Conservation (phyloP, 2,113 vertebrate species). For the Dipodomys merriami region DNA sequence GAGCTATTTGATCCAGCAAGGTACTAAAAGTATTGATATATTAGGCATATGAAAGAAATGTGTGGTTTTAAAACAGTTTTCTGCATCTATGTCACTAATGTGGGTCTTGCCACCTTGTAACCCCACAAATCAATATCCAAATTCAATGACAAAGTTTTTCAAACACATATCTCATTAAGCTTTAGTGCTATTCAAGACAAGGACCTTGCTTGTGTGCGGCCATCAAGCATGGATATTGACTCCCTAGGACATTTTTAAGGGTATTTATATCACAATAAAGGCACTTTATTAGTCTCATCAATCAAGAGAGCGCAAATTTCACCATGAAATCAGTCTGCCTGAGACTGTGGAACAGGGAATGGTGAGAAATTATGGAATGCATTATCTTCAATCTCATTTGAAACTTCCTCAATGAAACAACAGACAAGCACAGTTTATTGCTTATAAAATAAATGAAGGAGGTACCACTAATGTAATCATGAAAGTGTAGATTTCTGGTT, state of each 20-base stretch:
- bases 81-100: slow-evolving; percentile 70
- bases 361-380: slow-evolving; percentile 84
- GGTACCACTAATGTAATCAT: slow-evolving; percentile 70
- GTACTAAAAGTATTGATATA: slow-evolving; percentile 71
- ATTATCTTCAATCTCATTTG: slow-evolving; percentile 87
- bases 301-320: slow-evolving; percentile 84
- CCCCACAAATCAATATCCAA: slow-evolving; percentile 76
- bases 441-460: slow-evolving; percentile 83
- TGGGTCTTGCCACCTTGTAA: slow-evolving; percentile 69
- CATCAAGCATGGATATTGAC: slow-evolving; percentile 87
- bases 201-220: slow-evolving; percentile 83
- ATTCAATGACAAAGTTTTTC: slow-evolving; percentile 80
- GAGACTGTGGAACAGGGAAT: slow-evolving; percentile 79
- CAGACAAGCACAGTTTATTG: slow-evolving; percentile 79
- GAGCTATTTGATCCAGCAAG: slow-evolving; percentile 40
- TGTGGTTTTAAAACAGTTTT: slow-evolving; percentile 77
- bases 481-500: slow-evolving; percentile 65
- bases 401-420: slow-evolving; percentile 86
- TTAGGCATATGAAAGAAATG: slow-evolving; percentile 63
- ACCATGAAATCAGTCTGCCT: slow-evolving; percentile 84
- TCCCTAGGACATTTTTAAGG: slow-evolving; percentile 84
- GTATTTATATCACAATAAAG: slow-evolving; percentile 90
- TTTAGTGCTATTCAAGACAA: slow-evolving; percentile 80
- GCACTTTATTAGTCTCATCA: slow-evolving; percentile 85
- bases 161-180: slow-evolving; percentile 81